These are phyloP conservation scores for Pteromalus puparum DNA, from an alignment of 1,140 invertebrate genomes.

Conservation along the genomic window DNA sequence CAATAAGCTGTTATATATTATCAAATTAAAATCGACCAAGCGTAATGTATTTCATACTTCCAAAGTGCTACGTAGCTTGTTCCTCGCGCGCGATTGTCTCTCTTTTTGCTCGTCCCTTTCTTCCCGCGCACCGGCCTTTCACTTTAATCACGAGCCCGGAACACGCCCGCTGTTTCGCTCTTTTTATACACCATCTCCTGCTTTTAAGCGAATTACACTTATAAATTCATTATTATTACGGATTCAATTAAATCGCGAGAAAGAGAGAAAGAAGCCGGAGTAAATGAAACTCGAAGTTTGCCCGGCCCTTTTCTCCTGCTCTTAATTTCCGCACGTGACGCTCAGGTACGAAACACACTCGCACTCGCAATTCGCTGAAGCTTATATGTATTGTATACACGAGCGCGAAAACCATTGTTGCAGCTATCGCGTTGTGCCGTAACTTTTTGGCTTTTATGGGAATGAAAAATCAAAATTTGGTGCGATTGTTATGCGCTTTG, in stretches of 20 bases:
- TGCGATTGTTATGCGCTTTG: not conserved
- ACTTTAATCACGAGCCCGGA: not conserved
- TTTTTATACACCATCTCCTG: constrained; percentile 12
- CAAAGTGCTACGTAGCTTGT: not conserved
- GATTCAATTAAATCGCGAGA: constrained; percentile 14
- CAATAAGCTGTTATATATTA: not conserved
- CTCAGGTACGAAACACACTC: not conserved
- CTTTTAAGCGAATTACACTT: constrained; percentile 25
- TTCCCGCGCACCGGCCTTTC: not conserved
- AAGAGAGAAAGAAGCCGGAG: not conserved
- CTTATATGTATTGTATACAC: not conserved
- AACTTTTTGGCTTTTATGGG: not conserved
- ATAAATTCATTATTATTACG: constrained; percentile 12
- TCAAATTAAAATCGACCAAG: not conserved
- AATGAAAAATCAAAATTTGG: not conserved
- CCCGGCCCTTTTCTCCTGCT: not conserved
- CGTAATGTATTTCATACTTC: not conserved
- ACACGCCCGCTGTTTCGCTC: not conserved
- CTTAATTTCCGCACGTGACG: constrained; percentile 1
- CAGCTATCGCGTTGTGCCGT: not conserved
- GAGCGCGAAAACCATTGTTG: not conserved
- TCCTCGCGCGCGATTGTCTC: not conserved
- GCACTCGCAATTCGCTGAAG: not conserved
- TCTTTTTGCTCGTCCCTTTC: not conserved
- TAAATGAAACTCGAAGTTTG: constrained; percentile 18